Conservation (phyloP, 2,888 invertebrate genomes). For the Nudaria mundana region DNA sequence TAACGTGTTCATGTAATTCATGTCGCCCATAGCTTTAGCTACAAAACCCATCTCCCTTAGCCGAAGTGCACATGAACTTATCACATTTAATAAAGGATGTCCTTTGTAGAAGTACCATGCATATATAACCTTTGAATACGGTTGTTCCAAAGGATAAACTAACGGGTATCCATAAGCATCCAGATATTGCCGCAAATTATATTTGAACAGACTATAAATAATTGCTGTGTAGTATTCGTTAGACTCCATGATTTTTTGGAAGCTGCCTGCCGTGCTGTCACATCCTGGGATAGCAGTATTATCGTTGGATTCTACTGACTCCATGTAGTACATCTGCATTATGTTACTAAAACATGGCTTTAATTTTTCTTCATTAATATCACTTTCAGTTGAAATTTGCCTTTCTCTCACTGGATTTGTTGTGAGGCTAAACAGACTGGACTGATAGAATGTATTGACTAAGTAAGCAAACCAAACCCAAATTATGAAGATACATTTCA, state of each 20-base stretch:
- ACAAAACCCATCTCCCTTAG: conserved; percentile 50
- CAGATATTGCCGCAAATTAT: conserved; percentile 4
- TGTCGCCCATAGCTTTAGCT: conserved; percentile 13
- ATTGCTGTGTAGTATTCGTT: conserved; percentile 4
- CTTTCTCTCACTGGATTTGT: conserved; percentile 22
- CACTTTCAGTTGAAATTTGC: conserved; percentile 26
- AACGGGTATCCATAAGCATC: conserved; percentile 10
- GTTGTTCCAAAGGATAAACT: conserved; percentile 26
- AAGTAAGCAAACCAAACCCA: conserved; percentile 51
- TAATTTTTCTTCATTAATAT: conserved; percentile 9
- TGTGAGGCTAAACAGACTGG: conserved; percentile 35
- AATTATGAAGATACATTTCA: conserved; percentile 29
- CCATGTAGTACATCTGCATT: conserved; percentile 22
- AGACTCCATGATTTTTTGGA: conserved; percentile 5
- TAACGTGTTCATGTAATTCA: conserved; percentile 21
- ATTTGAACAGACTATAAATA: not conserved
- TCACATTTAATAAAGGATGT: conserved; percentile 40
- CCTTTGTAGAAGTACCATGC: conserved; percentile 55
- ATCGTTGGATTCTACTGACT: conserved; percentile 12
- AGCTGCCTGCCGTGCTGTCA: not conserved
- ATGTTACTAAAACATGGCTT: conserved; percentile 17
- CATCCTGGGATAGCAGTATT: conserved; percentile 4
- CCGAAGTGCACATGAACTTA: conserved; percentile 33
- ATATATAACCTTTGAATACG: conserved; percentile 44
- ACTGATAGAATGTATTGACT: conserved; percentile 33